These are phyloP conservation scores for Haliclona indistincta DNA, from an alignment of 37 sponge, comb jelly and placozoan genomes.

Conservation along the genomic window DNA sequence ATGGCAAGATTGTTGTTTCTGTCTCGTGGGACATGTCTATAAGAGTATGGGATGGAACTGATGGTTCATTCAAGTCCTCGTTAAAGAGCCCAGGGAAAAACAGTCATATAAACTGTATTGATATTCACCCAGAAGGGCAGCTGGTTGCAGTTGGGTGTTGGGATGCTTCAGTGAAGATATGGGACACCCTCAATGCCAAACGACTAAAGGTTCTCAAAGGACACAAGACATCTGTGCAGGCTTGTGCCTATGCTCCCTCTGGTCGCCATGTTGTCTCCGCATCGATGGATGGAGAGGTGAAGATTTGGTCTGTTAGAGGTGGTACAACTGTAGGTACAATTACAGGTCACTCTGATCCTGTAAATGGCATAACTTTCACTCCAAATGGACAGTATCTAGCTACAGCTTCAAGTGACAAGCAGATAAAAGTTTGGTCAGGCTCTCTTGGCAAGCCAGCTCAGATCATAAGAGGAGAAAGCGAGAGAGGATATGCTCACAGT, in stretches of 20 bases:
- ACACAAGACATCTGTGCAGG: slow-evolving; percentile 83
- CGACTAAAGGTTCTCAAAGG: slow-evolving; percentile 82
- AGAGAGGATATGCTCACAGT: slow-evolving; percentile 50
- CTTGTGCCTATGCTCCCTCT: slow-evolving; percentile 78
- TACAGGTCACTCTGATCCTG: slow-evolving; percentile 77
- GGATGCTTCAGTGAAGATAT: slow-evolving; percentile 82
- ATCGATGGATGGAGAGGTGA: slow-evolving; percentile 87
- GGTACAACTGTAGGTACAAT: slow-evolving; percentile 77
- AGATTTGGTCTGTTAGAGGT: slow-evolving; percentile 77
- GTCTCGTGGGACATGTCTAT: slow-evolving; percentile 77
- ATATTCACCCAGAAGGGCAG: slow-evolving; percentile 90
- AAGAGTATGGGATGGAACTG: slow-evolving; percentile 71
- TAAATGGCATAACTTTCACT: slow-evolving; percentile 72
- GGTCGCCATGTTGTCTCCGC: slow-evolving; percentile 90
- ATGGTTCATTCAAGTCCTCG: slow-evolving; percentile 35
- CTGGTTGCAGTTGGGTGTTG: slow-evolving; percentile 84
- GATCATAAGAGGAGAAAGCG: slow-evolving; percentile 9
- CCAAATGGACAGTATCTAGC: slow-evolving; percentile 74
- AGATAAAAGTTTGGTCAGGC: slow-evolving; percentile 85
- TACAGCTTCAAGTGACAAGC: slow-evolving; percentile 84
- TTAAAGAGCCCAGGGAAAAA: slow-evolving; percentile 43
- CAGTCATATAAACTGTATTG: slow-evolving; percentile 86
- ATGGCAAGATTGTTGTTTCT: slow-evolving; percentile 75
- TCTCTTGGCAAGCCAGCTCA: slow-evolving; percentile 57
- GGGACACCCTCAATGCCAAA: slow-evolving; percentile 86